Base-by-base conservation (phyloP, 2,888 invertebrate species). In the Rosalia funebris region DNA sequence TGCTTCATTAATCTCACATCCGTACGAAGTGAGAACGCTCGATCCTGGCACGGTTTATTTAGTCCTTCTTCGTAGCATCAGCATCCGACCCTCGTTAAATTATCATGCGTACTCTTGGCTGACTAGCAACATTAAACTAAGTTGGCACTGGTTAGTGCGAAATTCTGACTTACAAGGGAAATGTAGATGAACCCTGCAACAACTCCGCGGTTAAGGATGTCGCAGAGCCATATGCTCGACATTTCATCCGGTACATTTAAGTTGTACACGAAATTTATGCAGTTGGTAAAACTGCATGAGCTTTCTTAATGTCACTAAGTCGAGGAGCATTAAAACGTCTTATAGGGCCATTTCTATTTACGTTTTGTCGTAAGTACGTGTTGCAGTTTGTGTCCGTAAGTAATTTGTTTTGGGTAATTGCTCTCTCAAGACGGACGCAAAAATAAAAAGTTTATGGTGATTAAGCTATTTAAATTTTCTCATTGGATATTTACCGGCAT, bases 401-500 rank as follows among this genome's bases (percentile, higher is more conserved):
- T 44, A 16, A 10, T 42, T 44, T 44, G 42, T 44, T 10, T 34
- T 32, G 9, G 12, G 42, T 44, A 34, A 42, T 54, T 44, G 34
- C 45, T 34, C n/a, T 44, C 15, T 20, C 1, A n/a, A n/a, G n/a
- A n/a, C n/a, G n/a, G n/a, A n/a, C n/a, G n/a, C n/a, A n/a, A n/a
- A n/a, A 54, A 17, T 54, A 45, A 53, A 44, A 53, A 54, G 17
- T 42, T 54, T 52, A 52, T 39, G 41, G n/a, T 11, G 10, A 12
- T 9, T 25, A 19, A 19, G 25, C 39, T 19, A 34, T 34, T 48
- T 48, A 48, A 48, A 34, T 48, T 48, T 19, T 36, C 16, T 48
- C 25, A 5, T n/a, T n/a, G n/a, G n/a, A n/a, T n/a, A n/a, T n/a
- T n/a, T n/a, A n/a, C n/a, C n/a, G n/a, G n/a, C n/a, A n/a, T n/a